Conservation (phyloP, 2,888 invertebrate species). For the Meganola albula region DNA sequence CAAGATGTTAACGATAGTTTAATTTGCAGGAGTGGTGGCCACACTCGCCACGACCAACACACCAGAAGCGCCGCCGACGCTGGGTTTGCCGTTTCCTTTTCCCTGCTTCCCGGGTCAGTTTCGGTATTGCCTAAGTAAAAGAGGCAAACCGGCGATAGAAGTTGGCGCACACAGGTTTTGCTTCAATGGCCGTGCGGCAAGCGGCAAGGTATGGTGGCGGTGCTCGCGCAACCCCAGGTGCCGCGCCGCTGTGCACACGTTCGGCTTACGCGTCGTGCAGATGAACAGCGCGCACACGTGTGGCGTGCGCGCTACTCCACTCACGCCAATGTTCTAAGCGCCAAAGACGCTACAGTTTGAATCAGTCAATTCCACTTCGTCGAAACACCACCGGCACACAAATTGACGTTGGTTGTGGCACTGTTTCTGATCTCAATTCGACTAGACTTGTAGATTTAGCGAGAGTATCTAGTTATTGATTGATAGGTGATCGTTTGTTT, state of each 20-base stretch:
- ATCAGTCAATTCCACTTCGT: slow-evolving; percentile 48
- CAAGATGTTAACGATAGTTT: slow-evolving; percentile 36
- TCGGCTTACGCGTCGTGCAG: slow-evolving; percentile 67
- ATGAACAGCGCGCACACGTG: slow-evolving; percentile 74
- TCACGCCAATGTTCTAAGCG: slow-evolving; percentile 65
- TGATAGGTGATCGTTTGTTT: slow-evolving; percentile 25
- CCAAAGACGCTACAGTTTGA: not conserved
- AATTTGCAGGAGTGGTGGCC: slow-evolving; percentile 48
- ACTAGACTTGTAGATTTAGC: slow-evolving; percentile 15
- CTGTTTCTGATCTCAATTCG: slow-evolving; percentile 51
- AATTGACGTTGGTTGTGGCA: slow-evolving; percentile 55
- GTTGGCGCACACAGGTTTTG: slow-evolving; percentile 72
- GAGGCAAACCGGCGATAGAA: slow-evolving; percentile 70
- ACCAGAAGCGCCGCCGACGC: slow-evolving; percentile 54
- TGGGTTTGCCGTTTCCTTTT: slow-evolving; percentile 68
- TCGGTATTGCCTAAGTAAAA: slow-evolving; percentile 69
- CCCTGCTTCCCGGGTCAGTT: slow-evolving; percentile 72
- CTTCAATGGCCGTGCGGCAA: slow-evolving; percentile 70
- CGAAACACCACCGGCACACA: slow-evolving; percentile 48
- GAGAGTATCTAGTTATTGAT: slow-evolving; percentile 18
- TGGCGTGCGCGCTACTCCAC: slow-evolving; percentile 68
- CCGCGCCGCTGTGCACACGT: slow-evolving; percentile 69
- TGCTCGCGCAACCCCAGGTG: slow-evolving; percentile 71
- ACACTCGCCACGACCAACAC: slow-evolving; percentile 27
- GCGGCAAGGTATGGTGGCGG: slow-evolving; percentile 73